Percentiles rank a stretch among this genome's conserved stretches.
These are phyloP conservation scores for Huso huso DNA, from an alignment of 2,797 vertebrate genomes.

Conservation along the genomic window DNA sequence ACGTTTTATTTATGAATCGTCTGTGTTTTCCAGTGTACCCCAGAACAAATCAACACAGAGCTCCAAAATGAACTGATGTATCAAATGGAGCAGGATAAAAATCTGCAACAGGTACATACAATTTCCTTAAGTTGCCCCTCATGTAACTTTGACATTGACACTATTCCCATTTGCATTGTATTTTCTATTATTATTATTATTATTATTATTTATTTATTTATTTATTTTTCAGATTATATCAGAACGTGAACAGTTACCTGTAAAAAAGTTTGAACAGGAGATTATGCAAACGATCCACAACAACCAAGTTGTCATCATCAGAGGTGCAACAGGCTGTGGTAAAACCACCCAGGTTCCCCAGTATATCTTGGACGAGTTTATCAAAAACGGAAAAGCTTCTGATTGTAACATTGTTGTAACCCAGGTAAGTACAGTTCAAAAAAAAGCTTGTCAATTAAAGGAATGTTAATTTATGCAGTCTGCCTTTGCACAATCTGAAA, in stretches of 20 bases:
- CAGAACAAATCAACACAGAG: slow-evolving; percentile 85
- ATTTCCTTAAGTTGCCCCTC: background rate
- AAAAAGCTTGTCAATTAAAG: too few relatives aligned
- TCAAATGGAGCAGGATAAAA: slow-evolving; percentile 70
- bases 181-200: background rate
- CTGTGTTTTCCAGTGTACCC: slow-evolving; percentile 60
- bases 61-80: slow-evolving; percentile 68
- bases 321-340: slow-evolving; percentile 89
- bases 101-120: slow-evolving; percentile 66
- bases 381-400: slow-evolving; percentile 60
- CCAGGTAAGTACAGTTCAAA: slow-evolving; percentile 61
- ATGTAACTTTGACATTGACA: background rate
- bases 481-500: too few relatives aligned
- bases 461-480: background rate
- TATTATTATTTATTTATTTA: background rate
- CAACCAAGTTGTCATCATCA: slow-evolving; percentile 80
- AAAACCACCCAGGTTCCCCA: slow-evolving; percentile 97
- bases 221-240: slow-evolving; percentile 53
- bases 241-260: slow-evolving; percentile 72
- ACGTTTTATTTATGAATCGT: background rate
- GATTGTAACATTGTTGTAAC: slow-evolving; percentile 94
- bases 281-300: slow-evolving; percentile 64
- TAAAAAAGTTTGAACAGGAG: slow-evolving; percentile 81
- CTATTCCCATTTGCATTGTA: background rate
- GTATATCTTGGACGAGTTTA: slow-evolving; percentile 83